Percentiles rank a stretch among this genome's conserved stretches.
These are phyloP conservation scores for Leptonema lineaticorne DNA, from an alignment of 1,140 invertebrate species.

Conservation along the genomic window DNA sequence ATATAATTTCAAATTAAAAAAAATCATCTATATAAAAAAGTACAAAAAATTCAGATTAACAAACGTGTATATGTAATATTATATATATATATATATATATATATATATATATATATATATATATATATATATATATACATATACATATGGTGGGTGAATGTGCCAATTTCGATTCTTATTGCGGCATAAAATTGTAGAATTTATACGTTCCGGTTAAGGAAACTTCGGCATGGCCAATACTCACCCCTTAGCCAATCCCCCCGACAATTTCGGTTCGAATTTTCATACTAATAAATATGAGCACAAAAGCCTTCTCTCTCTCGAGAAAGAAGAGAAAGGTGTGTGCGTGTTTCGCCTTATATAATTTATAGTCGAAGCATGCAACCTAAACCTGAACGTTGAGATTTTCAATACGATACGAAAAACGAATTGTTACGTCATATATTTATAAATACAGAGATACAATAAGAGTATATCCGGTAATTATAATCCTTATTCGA, in stretches of 20 bases:
- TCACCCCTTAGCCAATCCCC: no score
- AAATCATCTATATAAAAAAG: no score
- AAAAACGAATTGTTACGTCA: neutral
- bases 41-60: no score
- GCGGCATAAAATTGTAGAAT: constrained; percentile 14
- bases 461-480: no score
- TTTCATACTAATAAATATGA: constrained; percentile 15
- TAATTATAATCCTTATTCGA: neutral
- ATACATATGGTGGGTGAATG: neutral
- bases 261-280: constrained; percentile 8
- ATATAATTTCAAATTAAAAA: no score
- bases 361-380: constrained; percentile 14
- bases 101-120: neutral
- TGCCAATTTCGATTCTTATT: constrained; percentile 13
- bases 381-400: neutral
- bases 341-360: constrained; percentile 14
- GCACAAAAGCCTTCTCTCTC: neutral
- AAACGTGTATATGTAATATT: neutral
- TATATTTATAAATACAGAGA: neutral
- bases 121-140: neutral
- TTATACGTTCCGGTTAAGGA: constrained; percentile 6
- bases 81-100: neutral
- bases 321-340: neutral
- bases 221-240: constrained; percentile 5
- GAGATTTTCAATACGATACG: constrained; percentile 2